Conservation (phyloP, 2,888 invertebrate genomes). For the Cryptocheilus praepositus region DNA sequence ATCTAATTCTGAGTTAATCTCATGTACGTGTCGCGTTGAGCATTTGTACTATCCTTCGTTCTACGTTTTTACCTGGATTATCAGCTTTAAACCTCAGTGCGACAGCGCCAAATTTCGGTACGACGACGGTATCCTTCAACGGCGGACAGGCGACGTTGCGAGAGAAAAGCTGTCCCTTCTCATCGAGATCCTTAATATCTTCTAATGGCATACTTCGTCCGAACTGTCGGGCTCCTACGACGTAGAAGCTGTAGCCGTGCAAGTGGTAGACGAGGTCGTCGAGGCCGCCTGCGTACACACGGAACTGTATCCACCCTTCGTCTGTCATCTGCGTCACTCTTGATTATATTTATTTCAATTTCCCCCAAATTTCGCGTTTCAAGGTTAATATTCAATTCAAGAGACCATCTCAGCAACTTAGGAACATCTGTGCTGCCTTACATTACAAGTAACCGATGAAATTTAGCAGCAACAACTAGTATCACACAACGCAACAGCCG, state of each 20-base stretch:
- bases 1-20: no score
- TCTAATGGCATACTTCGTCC: constrained; percentile 76
- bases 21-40: no score
- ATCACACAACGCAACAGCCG: no score
- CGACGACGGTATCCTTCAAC: constrained; percentile 84
- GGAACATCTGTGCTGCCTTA: no score
- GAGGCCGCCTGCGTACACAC: constrained; percentile 76
- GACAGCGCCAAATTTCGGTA: constrained; percentile 83
- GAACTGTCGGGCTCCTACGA: constrained; percentile 79
- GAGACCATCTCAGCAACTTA: no score
- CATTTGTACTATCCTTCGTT: not conserved
- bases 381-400: no score
- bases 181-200: constrained; percentile 78
- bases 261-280: constrained; percentile 84
- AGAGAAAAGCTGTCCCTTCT: constrained; percentile 77
- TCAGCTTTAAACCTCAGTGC: constrained; percentile 84
- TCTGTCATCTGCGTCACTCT: no score
- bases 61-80: constrained; percentile 79
- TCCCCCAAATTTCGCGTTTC: no score
- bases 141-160: constrained; percentile 80
- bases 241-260: constrained; percentile 85
- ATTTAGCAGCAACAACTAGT: no score
- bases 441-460: no score
- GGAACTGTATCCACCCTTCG: not conserved
- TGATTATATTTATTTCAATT: no score